Percentiles rank a stretch among this genome's conserved stretches.
Evolutionary conservation across 1,140 invertebrate species (phyloP).

Genomic region (Batillaria attramentaria): DNA sequence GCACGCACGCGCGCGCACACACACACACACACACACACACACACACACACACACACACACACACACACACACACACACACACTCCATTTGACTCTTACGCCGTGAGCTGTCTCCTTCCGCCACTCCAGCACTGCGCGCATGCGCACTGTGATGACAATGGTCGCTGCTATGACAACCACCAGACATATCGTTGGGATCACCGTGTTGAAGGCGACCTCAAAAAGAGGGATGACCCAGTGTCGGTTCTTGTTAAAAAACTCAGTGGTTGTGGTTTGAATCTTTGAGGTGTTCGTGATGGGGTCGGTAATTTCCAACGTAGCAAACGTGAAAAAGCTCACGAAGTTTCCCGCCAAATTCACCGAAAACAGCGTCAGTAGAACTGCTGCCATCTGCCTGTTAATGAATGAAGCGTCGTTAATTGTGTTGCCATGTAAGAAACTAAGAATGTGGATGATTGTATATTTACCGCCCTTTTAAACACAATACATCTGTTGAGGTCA

Average conservation of each 20-base stretch:
- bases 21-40: neutral
- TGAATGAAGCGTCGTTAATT: too few species aligned
- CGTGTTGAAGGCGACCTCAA: neutral
- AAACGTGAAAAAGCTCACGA: neutral
- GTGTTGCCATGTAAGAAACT: too few species aligned
- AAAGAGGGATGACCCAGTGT: neutral
- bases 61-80: neutral
- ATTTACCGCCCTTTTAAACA: too few species aligned
- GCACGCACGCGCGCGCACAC: neutral
- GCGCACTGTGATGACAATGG: neutral
- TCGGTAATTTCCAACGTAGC: neutral
- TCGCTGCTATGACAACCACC: neutral
- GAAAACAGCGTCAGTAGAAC: neutral
- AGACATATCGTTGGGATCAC: conserved; percentile 7
- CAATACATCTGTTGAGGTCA: too few species aligned
- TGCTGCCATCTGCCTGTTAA: neutral
- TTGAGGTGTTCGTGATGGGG: neutral
- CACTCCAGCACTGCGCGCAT: neutral
- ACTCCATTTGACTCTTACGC: neutral
- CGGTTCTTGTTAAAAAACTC: neutral
- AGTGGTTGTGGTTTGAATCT: neutral
- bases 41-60: neutral
- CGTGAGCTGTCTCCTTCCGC: neutral
- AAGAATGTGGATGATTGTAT: too few species aligned
- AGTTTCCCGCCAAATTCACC: neutral